Base-by-base conservation (phyloP, 2,113 vertebrate genomes). In the Heliornis fulica region DNA sequence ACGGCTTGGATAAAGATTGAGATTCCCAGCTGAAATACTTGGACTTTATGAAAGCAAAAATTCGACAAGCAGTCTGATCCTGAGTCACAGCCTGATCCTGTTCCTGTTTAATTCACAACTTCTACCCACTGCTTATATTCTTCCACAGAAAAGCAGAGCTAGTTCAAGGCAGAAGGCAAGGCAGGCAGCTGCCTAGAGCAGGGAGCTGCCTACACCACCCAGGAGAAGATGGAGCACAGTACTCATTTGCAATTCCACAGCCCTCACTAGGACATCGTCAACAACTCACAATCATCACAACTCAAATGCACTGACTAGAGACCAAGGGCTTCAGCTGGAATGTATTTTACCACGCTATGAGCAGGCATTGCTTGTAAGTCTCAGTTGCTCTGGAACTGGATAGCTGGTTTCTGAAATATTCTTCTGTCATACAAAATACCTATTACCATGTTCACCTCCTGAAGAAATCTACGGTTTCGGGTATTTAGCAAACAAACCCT, bases 141-240 rank as follows among this genome's bases (percentile, higher is more conserved):
- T 90, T 90, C 46, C 80, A 78, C 0, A 0, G 56, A 81, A 89
- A 89, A 92, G 40, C 74, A 84, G 93, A 71, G 85, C 66, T n/a
- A 87, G 91, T 89, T 94, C 36, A 78, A 94, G 91, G 87, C 95
- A 94, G 74, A 65, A 94, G 74, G 93, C 92, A 94, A 94, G 92
- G 93, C 59, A 79, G 90, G 95, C 94, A 96, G 95, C 79, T 79
- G 90, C 92, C 90, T 74, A 10, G 68, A 90, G 90, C 90, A 70
- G 79, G 88, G 80, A 83, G 56, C 95, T 97, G 96, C 95, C 93
- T 86, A 93, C 94, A 94, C 60, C 51, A 54, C 60, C 41, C 71
- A 72, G 85, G 57, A 94, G 86, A 72, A 94, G 86, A 91, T 5
- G 48, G 5, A 87, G 45, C 0, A 0, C 0, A 0, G 56, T 8